Evolutionary conservation across 2,797 vertebrate genomes (phyloP).

Genomic region (Phoebastria nigripes): DNA sequence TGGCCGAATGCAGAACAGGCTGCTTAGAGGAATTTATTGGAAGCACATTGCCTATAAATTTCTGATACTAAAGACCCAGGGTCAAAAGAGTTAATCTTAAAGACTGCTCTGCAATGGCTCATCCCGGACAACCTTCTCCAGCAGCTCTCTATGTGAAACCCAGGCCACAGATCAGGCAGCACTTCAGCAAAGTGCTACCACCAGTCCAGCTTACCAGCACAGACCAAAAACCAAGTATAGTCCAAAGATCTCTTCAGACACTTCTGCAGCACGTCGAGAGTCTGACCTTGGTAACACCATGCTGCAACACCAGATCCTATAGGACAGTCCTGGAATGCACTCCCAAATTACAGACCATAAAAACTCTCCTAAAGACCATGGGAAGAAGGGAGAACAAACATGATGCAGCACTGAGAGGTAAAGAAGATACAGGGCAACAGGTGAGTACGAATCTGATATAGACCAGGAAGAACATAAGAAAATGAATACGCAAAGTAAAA

Average conservation of each 20-base stretch:
- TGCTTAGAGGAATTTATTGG: slow-evolving; percentile 24
- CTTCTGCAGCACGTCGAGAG: fast-evolving
- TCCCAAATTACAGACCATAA: neutral
- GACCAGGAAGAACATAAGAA: neutral
- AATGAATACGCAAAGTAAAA: neutral
- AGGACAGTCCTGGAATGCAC: neutral
- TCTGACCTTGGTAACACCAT: neutral
- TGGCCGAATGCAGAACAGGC: neutral
- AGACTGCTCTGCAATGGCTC: neutral
- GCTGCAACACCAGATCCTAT: neutral
- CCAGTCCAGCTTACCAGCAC: neutral
- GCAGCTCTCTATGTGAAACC: neutral
- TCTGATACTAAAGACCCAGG: neutral
- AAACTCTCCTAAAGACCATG: neutral
- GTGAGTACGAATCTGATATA: neutral
- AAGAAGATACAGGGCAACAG: neutral
- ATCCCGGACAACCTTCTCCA: neutral
- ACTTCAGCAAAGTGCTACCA: neutral
- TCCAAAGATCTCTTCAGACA: neutral
- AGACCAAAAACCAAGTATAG: neutral
- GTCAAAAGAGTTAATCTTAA: slow-evolving; percentile 3
- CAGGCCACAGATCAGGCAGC: neutral
- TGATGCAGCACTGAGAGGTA: neutral
- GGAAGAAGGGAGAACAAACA: neutral
- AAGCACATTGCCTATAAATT: neutral